Conservation (phyloP, 2,113 vertebrate genomes). For the Neopipo cinnamomea region DNA sequence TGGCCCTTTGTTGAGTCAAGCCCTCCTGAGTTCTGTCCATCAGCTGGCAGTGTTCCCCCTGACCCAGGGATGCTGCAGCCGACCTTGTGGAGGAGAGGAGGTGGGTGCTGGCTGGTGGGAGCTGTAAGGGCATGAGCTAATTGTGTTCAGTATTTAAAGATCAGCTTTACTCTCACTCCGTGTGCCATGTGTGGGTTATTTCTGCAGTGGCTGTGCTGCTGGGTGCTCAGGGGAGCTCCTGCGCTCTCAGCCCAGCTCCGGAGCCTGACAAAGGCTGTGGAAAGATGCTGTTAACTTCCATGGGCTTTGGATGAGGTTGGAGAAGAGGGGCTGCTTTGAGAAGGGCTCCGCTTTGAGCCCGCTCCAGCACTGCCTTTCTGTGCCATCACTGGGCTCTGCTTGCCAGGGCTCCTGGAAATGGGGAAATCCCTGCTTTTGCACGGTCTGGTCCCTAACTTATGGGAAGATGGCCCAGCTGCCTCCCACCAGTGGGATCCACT, state of each 20-base stretch:
- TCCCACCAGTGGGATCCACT: not conserved
- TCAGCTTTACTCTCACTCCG: not conserved
- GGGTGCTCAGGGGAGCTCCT: rapidly evolving
- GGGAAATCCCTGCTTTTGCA: not conserved
- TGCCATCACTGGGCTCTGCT: rapidly evolving
- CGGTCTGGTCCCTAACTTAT: rapidly evolving
- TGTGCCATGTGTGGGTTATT: not conserved
- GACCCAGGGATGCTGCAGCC: not conserved
- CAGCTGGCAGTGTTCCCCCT: rapidly evolving
- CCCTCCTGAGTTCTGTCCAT: rapidly evolving
- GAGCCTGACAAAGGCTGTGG: not conserved
- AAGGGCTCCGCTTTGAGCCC: not conserved
- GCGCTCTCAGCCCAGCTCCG: not conserved
- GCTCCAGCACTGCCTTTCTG: not conserved
- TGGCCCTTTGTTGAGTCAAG: not conserved
- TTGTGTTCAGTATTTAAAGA: not conserved
- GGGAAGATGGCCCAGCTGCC: not conserved
- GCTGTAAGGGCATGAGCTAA: rapidly evolving
- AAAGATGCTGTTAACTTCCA: not conserved
- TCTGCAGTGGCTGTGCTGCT: not conserved
- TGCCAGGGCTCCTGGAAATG: rapidly evolving
- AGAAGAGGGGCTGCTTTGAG: not conserved
- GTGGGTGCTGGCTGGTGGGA: not conserved
- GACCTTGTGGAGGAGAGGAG: not conserved
- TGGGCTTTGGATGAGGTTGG: not conserved